Conservation (phyloP, 2,888 invertebrate species). For the Galeruca laticollis region DNA sequence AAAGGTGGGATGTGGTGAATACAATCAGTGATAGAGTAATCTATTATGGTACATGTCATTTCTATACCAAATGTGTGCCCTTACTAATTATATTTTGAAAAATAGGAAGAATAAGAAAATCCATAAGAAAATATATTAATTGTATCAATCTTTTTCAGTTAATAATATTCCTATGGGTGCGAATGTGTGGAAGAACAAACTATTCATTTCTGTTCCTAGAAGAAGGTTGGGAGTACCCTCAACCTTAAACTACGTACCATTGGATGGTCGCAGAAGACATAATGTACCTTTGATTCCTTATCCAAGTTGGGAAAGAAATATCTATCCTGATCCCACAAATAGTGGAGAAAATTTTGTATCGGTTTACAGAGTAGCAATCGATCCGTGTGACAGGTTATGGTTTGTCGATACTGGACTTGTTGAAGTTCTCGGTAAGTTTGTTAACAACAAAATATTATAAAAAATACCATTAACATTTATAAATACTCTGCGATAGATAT, state of each 20-base stretch:
- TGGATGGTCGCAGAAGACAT: conserved; percentile 57
- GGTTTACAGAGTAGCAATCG: conserved; percentile 79
- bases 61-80: too few species aligned
- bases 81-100: too few species aligned
- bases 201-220: conserved; percentile 81
- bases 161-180: conserved; percentile 79
- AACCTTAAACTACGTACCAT: conserved; percentile 66
- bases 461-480: too few species aligned
- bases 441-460: conserved; percentile 29
- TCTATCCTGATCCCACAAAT: conserved; percentile 64
- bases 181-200: conserved; percentile 73
- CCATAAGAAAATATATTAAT: too few species aligned
- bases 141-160: conserved; percentile 56
- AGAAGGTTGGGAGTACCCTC: conserved; percentile 73
- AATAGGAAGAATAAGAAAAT: too few species aligned
- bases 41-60: too few species aligned
- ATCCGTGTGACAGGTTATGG: conserved; percentile 82
- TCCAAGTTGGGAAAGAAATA: conserved; percentile 72
- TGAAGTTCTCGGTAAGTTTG: conserved; percentile 73
- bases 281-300: conserved; percentile 72
- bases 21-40: too few species aligned
- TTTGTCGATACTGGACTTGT: conserved; percentile 82
- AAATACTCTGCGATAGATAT: too few species aligned
- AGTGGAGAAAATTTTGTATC: conserved; percentile 69
- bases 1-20: too few species aligned